Base-by-base conservation (phyloP, 1,140 invertebrate species). In the Ceratoteleas bidentatus region DNA sequence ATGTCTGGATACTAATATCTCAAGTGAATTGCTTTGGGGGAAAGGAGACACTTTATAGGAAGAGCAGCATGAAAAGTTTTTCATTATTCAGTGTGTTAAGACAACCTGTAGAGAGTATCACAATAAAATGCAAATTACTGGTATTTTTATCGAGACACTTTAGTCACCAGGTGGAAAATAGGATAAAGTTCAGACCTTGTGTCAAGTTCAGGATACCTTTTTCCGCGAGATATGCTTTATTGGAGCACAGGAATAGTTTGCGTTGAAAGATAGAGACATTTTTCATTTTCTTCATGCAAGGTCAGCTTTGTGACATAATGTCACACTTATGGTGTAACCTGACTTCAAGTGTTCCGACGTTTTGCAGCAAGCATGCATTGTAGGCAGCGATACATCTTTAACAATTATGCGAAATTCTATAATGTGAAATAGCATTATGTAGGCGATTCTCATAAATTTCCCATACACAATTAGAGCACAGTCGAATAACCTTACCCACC, bases 351-450 rank as follows among this genome's bases (percentile, higher is more conserved):
- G 24, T 24, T 24, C 24, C 24, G 24, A 24, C 24, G 24, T 24
- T 24, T 24, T 24, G 24, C 1, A 24, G 24, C 4, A 24, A 24
- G 24, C 24, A 4, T 2, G 24, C 40, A 43, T 9, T 43, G 40
- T 43, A 43, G 24, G 24, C 40, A 43, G 6, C 6, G 40, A 1
- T 43, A n/a, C 6, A 10, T 43, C 40, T n/a, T 4, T 24, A 24
- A 43, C 40, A 43, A 43, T 43, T 43, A 43, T 43, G 40, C 24
- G 40, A 43, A 43, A 43, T 1, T 43, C 40, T 43, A 43, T 43
- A 43, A 43, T 43, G 40, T 43, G 40, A 43, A 43, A 43, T 43
- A 2, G 40, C 40, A 43, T 43, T 43, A 43, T 43, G n/a, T 43
- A 10, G n/a, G 40, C n/a, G 40, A 43, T 43, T n/a, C n/a, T 43